Percentiles rank a stretch among this genome's conserved stretches.
Evolutionary conservation across 2,888 invertebrate species (phyloP).

Genomic region (Zygogramma bicolorata): DNA sequence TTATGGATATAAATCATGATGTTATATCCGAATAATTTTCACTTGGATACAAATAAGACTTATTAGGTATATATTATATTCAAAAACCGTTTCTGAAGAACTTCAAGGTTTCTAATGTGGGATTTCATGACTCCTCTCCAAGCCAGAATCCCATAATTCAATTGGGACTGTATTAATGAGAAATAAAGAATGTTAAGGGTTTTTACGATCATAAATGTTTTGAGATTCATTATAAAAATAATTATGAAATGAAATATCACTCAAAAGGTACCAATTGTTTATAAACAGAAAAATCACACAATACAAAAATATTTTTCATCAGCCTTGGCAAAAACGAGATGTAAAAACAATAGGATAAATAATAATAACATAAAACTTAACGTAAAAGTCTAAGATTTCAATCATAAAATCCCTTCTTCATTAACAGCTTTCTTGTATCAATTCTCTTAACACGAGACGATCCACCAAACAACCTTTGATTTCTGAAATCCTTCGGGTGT

Average conservation of each 20-base stretch:
- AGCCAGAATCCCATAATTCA: too few species aligned
- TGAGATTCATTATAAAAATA: neutral
- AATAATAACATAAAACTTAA: neutral
- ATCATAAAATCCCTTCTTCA: conserved; percentile 47
- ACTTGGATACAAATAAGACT: too few species aligned
- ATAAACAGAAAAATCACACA: conserved; percentile 14
- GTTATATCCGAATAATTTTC: too few species aligned
- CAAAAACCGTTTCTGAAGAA: too few species aligned
- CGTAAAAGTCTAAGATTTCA: neutral
- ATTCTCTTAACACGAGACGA: conserved; percentile 53
- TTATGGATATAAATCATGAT: too few species aligned
- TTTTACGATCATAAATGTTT: too few species aligned
- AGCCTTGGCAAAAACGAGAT: neutral
- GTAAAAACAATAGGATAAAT: conserved; percentile 12
- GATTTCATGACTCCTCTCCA: too few species aligned
- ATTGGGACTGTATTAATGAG: too few species aligned
- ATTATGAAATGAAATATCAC: neutral
- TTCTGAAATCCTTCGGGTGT: conserved; percentile 62
- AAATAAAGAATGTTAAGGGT: too few species aligned
- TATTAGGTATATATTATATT: too few species aligned
- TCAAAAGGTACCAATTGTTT: neutral
- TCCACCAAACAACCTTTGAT: conserved; percentile 57
- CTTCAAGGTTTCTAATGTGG: too few species aligned
- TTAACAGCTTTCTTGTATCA: conserved; percentile 52
- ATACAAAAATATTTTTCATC: conserved; percentile 19